Conservation (phyloP, 2,113 vertebrate genomes). For the Shinisaurus crocodilurus region DNA sequence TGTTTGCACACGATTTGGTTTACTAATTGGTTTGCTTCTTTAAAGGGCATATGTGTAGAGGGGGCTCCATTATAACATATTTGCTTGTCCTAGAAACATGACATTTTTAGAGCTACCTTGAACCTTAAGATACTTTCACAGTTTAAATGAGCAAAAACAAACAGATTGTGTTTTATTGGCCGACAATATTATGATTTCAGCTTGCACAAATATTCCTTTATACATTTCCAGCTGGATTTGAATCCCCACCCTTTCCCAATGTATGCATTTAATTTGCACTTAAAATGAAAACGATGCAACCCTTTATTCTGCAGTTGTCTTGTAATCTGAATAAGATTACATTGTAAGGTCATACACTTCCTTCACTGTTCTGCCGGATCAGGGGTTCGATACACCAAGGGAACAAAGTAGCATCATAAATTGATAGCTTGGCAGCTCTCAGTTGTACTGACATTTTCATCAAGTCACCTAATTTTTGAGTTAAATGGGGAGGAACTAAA, state of each 20-base stretch:
- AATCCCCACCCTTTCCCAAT: neutral
- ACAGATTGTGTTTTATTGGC: neutral
- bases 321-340: neutral
- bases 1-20: neutral
- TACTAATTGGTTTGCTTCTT: neutral
- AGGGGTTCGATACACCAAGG: neutral
- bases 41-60: neutral
- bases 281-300: neutral
- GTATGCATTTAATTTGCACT: neutral
- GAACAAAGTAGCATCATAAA: neutral
- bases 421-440: slow-evolving; percentile 12
- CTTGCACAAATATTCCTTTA: neutral
- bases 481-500: slow-evolving; percentile 24
- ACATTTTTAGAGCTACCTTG: neutral
- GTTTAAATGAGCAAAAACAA: neutral
- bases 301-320: neutral
- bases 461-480: neutral
- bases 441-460: neutral
- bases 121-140: neutral
- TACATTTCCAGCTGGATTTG: neutral
- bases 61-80: neutral
- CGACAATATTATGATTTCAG: neutral
- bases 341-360: neutral
- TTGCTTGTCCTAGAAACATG: neutral
- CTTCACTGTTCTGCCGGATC: neutral